Evolutionary conservation across 2,797 vertebrate species (phyloP), one percentile per base, ranked within the genome.

Genomic region (Stomatorhinus walkeri): DNA sequence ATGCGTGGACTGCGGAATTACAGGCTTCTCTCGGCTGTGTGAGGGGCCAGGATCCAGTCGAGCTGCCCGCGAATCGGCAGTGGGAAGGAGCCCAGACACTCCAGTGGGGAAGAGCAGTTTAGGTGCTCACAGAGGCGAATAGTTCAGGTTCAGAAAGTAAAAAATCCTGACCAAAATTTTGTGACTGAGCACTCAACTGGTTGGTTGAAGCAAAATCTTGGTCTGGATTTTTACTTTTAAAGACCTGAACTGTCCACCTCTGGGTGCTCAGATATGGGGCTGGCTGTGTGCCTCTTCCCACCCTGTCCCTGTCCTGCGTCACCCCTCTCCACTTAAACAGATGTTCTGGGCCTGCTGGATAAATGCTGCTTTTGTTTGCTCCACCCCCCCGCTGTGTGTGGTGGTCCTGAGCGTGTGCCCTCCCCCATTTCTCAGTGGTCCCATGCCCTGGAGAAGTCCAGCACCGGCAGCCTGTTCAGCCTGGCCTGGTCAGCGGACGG

Each of bases 401-500:
- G 14, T 12, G 28, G 14, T 43, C 86, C 86, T 87, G 54, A 87
- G 28, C 28, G 1, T 61, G 22, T 9, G 24, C n/a, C n/a, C 36
- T 52, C 22, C 32, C 46, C 32, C 46, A 16, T 86, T 88, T 87
- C 24, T 0, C 91, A 99, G 98, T 99, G 98, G 98, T 99, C 98
- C 0, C 97, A 99, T 32, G 95, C 97, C 0, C 93, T 99, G 93
- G 98, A 99, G 94, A 99, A 99, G 92, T 98, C 97, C 52, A 97
- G 94, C 93, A 98, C 97, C 0, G 98, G 98, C 90, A 99, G 98
- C 64, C 94, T 99, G 91, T 97, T 98, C 93, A 96, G 95, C 91
- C 93, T 99, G 49, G 95, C 97, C 0, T 99, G 98, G 98, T 99
- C 97, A 16, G 91, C 96, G 14, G 98, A 99, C 46, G 97, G 98